A percentile compares a stretch with the other conserved stretches of the same genome.
phyloP scores from a whole-genome alignment of 2,888 invertebrate genomes.

The Dicyrtomina minuta region DNA sequence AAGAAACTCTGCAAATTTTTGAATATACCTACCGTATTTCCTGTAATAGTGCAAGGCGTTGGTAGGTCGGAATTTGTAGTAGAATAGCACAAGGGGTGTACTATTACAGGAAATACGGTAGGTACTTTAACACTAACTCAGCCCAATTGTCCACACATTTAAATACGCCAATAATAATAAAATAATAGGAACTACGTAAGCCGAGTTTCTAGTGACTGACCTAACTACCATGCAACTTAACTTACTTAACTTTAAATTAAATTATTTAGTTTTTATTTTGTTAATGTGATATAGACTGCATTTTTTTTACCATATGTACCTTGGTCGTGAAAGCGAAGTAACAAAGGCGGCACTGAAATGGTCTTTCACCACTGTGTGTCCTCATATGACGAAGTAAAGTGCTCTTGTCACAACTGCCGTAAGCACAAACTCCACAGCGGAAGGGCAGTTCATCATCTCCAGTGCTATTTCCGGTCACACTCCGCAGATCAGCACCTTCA shows the following conservation, averaged over 20 bases:
- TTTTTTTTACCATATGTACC: conserved; percentile 16
- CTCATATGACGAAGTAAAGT: conserved; percentile 88
- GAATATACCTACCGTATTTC: background rate
- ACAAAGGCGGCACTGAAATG: conserved; percentile 92
- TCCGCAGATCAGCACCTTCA: conserved; percentile 40
- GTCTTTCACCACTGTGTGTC: conserved; percentile 91
- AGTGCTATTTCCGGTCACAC: conserved; percentile 36
- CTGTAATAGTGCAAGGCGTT: background rate
- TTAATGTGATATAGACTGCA: no score
- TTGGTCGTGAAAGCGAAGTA: conserved; percentile 93
- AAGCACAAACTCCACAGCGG: conserved; percentile 71
- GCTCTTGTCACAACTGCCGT: conserved; percentile 84
- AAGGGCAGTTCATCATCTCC: conserved; percentile 42
- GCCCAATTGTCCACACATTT: no score
- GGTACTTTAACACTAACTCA: no score
- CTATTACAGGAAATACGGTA: no score
- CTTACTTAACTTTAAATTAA: no score
- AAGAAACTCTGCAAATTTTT: background rate
- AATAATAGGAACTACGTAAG: no score
- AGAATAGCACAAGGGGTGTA: background rate
- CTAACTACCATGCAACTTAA: no score
- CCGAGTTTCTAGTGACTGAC: no score
- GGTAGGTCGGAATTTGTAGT: background rate
- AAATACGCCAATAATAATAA: no score
- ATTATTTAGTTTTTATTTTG: no score